Base-by-base conservation (phyloP, 1,140 invertebrate genomes). In the Drosophila kohkoa region DNA sequence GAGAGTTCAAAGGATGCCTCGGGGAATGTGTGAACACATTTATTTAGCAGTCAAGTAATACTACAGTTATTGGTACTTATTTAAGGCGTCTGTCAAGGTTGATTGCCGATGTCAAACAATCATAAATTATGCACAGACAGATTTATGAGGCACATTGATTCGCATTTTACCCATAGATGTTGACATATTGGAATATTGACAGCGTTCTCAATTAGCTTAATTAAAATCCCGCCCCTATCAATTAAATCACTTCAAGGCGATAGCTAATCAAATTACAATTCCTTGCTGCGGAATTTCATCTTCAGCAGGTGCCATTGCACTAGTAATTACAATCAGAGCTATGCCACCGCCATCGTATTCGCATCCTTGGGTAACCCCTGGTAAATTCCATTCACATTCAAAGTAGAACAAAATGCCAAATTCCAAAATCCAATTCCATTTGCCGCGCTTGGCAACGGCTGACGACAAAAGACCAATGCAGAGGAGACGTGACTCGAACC, bases 41-140 rank as follows among this genome's bases (percentile, higher is more conserved):
- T 54, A 32, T 25, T 43, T 54, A 13, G 20, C 20, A 41, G 25
- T 13, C 15, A 38, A 45, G 54, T 43, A 57, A 10, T 8, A 64
- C 38, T 48, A 38, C 67, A 66, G 16, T 64, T 65, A 72, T 71
- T 64, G 68, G n/a, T 35, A 57, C 35, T 73, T 71, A 49, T 57
- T 71, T 38, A 57, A 54, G 64, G 20, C 38, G 38, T 16, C 38
- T 75, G 68, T 54, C 68, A 58, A 20, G n/a, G 54, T 10, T 71
- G 60, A 75, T 71, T 71, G 67, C n/a, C 52, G 52, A 28, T 49
- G 45, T n/a, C 52, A 30, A 35, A 49, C 35, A 32, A 43, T 60
- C 55, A 54, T 72, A 54, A 71, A 72, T 65, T 75, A 65, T 71
- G 66, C 72, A 57, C 51, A 49, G 43, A 63, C 51, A 75, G 66